A percentile compares a stretch with the other conserved stretches of the same genome.
Evolutionary conservation across 2,888 invertebrate genomes (phyloP).

Genomic region (Tipula vernalis): DNA sequence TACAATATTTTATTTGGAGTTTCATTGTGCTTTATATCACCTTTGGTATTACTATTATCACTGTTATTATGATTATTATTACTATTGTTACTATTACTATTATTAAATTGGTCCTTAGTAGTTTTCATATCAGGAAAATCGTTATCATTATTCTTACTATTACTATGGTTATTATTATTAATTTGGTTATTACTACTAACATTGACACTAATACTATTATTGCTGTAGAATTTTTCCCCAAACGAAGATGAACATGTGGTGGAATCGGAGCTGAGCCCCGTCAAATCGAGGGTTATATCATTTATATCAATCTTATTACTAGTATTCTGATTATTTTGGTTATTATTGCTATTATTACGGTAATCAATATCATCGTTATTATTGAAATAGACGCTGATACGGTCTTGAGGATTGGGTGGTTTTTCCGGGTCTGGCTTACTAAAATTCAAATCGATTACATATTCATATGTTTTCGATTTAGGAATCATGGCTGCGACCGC

Average conservation of each 20-base stretch:
- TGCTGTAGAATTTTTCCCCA: background rate
- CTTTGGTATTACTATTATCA: background rate
- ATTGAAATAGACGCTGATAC: conserved; percentile 7
- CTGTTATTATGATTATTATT: background rate
- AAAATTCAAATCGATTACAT: background rate
- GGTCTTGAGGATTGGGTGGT: background rate
- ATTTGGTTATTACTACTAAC: background rate
- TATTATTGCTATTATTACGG: background rate
- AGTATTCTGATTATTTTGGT: background rate
- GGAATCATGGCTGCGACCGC: background rate
- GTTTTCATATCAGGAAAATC: background rate
- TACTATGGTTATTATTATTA: background rate
- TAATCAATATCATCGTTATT: background rate
- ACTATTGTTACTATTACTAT: background rate
- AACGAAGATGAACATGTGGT: conserved; percentile 9
- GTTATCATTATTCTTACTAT: background rate
- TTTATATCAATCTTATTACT: conserved; percentile 13
- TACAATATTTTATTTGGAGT: background rate
- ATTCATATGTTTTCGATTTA: conserved; percentile 16
- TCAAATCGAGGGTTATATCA: conserved; percentile 25
- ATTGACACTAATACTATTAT: background rate
- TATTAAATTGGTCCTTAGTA: conserved; percentile 1
- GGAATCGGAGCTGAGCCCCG: conserved; percentile 25
- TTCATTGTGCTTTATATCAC: background rate
- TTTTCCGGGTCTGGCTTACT: background rate